phyloP scores from a whole-genome alignment of 1,140 invertebrate species.

The Anthonomus grandis region DNA sequence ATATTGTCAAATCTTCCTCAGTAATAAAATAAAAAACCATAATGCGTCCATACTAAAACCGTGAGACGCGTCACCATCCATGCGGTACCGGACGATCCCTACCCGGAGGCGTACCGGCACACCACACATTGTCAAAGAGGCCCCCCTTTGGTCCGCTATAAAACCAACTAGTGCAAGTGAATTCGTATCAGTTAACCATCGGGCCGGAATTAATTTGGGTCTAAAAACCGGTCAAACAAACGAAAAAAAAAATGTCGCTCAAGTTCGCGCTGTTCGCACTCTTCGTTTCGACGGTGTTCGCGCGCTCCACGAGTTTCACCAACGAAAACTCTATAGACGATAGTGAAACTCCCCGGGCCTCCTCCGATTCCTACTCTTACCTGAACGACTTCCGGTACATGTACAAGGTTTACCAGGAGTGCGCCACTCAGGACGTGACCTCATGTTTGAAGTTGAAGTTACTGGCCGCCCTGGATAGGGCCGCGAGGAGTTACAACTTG shows the following conservation, averaged over 20 bases:
- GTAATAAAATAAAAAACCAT: background rate
- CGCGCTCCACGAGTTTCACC: conserved; percentile 50
- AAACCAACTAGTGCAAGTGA: conserved; percentile 47
- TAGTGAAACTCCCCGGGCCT: conserved; percentile 45
- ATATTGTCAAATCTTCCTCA: background rate
- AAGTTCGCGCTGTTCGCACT: conserved; percentile 47
- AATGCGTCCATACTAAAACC: background rate
- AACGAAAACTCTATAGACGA: conserved; percentile 50
- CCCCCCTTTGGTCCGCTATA: conserved; percentile 36
- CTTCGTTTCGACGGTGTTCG: conserved; percentile 42
- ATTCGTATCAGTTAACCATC: conserved; percentile 49
- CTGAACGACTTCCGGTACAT: conserved; percentile 55
- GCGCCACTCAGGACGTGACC: conserved; percentile 63
- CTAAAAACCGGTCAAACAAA: no score
- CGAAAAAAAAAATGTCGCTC: conserved; percentile 44
- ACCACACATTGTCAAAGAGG: conserved; percentile 22
- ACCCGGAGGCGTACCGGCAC: conserved; percentile 28
- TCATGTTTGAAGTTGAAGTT: conserved; percentile 75
- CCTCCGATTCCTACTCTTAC: conserved; percentile 46
- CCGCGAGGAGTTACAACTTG: conserved; percentile 60
- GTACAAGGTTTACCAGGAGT: conserved; percentile 70
- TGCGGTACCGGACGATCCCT: conserved; percentile 2
- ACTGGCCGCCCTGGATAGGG: conserved; percentile 66
- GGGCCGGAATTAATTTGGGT: conserved; percentile 28
- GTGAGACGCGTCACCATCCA: background rate